Percentiles rank a stretch among this genome's conserved stretches.
Conservation (phyloP, 2,113 vertebrate species). For the Brienomyrus longianalis region DNA sequence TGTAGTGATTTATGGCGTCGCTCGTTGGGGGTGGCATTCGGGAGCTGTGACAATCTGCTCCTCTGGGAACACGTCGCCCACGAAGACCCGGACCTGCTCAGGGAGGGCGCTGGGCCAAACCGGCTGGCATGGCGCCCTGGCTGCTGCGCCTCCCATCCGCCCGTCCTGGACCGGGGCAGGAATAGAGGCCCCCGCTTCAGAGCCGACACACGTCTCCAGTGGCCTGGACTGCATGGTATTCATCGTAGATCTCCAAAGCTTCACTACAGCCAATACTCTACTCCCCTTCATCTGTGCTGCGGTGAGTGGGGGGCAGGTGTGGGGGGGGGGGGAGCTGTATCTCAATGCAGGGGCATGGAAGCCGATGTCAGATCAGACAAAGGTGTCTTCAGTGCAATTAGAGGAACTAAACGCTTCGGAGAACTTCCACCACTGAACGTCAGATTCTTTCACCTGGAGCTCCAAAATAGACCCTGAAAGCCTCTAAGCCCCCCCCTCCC, state of each 20-base stretch:
- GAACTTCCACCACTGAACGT: neutral
- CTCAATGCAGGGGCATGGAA: neutral
- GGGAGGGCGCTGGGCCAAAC: neutral
- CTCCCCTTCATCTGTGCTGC: neutral
- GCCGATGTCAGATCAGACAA: neutral
- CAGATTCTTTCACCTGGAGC: neutral
- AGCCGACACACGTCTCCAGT: neutral
- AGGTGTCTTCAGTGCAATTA: neutral
- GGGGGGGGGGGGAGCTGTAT: too few species aligned
- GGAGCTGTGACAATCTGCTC: constrained; percentile 41
- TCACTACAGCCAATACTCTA: neutral
- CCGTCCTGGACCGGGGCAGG: neutral
- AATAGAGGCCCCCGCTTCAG: neutral
- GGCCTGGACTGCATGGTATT: neutral
- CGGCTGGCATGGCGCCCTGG: neutral
- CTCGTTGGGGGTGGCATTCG: constrained; percentile 30
- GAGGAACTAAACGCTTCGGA: neutral
- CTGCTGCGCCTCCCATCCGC: neutral
- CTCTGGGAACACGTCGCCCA: constrained; percentile 29
- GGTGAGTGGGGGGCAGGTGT: neutral
- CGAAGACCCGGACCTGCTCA: constrained; percentile 6
- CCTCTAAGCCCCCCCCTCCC: too few species aligned
- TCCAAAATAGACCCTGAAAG: neutral
- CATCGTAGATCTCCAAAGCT: neutral
- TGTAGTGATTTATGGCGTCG: constrained; percentile 38